These are phyloP conservation scores for Bos indicus DNA, from an alignment of 2,113 vertebrate species.

Conservation along the genomic window DNA sequence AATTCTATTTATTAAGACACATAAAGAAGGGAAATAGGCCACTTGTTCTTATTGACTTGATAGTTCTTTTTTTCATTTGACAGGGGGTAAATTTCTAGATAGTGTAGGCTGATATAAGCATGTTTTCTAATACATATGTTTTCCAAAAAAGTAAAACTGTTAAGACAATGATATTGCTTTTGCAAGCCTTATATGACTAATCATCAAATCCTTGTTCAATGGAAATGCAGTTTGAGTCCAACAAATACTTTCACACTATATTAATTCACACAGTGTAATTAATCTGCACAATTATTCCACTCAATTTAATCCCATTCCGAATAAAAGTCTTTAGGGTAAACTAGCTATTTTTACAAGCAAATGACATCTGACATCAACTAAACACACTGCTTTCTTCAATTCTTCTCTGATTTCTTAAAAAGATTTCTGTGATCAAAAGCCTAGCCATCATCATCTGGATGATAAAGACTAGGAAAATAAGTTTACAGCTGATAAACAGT, in stretches of 20 bases:
- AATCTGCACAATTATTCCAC: not conserved
- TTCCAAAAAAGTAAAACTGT: constrained; percentile 11
- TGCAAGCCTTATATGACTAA: not conserved
- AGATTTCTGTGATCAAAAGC: constrained; percentile 6
- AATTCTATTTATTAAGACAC: not conserved
- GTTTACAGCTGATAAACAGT: not conserved
- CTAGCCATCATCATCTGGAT: not conserved
- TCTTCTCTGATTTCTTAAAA: constrained; percentile 6
- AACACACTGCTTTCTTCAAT: not conserved
- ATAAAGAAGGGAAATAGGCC: not conserved
- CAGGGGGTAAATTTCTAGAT: not conserved
- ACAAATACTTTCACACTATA: not conserved
- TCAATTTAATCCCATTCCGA: not conserved
- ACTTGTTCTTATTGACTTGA: not conserved
- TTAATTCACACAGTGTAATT: not conserved
- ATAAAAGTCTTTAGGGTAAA: constrained; percentile 21
- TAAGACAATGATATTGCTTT: constrained; percentile 1
- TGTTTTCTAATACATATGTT: not conserved
- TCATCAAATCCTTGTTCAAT: constrained; percentile 9
- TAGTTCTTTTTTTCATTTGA: not conserved
- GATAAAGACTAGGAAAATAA: not conserved
- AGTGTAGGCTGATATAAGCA: not conserved
- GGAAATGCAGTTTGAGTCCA: not conserved
- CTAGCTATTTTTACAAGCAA: constrained; percentile 13
- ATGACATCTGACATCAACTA: not conserved